Evolutionary conservation across 1,140 invertebrate species (phyloP), one percentile per base, ranked within the genome.

Genomic region (Paralvinella palmiformis): DNA sequence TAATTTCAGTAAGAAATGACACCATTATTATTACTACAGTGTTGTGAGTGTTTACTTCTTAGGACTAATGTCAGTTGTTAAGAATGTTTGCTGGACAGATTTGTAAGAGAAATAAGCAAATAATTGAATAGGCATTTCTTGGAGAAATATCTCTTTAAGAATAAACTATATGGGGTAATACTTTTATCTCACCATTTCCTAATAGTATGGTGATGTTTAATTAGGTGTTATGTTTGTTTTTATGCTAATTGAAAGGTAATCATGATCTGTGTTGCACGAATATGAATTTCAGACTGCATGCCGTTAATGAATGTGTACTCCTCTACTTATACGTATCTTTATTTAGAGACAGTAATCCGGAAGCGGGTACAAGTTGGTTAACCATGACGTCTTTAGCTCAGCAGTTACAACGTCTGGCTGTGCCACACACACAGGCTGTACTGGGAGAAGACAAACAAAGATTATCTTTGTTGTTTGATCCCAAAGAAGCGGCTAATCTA

Each of bases 391-490:
- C 90, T 32, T 84, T 96, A 77, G 87, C 87, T 31, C 85, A 88
- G 69, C 93, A 96, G 81, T 81, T 96, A n/a, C 84, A 88, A 67
- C 87, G 86, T 55, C 81, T 96, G 24, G 85, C 86, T 62, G 84
- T 86, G 2, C 92, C 93, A 0, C 90, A 95, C 75, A 89, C 91
- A 10, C 78, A 85, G 7, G 70, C 88, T 4, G 76, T 91, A 36
- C 79, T 85, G 63, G 85, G 88, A 68, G 65, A 71, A 60, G 79
- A 81, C 27, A 85, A 87, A 66, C 88, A 87, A 71, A 85, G 85
- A 57, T 83, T 86, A 45, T 95, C 93, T 22, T 85, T 97, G 65
- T 77, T 97, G 7, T 96, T 95, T 77, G 87, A 93, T 75, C 86
- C 89, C 0, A 89, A 88, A 70, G 91, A 95, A 83, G 94, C 93